Evolutionary conservation across 2,888 invertebrate species (phyloP).

Genomic region (Odontocolon sp.): DNA sequence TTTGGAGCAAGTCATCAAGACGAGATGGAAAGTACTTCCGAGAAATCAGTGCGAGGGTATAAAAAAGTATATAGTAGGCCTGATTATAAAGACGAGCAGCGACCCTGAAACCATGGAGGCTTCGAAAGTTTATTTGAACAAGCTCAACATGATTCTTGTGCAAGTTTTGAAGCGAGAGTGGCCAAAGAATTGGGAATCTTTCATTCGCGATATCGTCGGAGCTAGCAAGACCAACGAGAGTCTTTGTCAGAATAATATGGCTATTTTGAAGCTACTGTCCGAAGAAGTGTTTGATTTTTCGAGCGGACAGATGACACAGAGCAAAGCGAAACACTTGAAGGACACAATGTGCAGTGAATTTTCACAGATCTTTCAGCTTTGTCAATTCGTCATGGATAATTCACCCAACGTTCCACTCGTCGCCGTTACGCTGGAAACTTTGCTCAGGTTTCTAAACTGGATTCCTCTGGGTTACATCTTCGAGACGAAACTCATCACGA

Average conservation of each 20-base stretch:
- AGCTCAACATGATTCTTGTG: slow-evolving; percentile 99
- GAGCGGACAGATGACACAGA: slow-evolving; percentile 98
- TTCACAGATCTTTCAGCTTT: slow-evolving; percentile 98
- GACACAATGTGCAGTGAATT: slow-evolving; percentile 99
- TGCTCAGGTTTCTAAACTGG: slow-evolving; percentile 98
- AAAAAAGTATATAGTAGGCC: slow-evolving; percentile 98
- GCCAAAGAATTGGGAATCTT: slow-evolving; percentile 99
- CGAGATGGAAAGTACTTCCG: slow-evolving; percentile 99
- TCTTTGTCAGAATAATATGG: slow-evolving; percentile 99
- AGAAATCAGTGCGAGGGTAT: slow-evolving; percentile 99
- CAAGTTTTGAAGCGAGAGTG: slow-evolving; percentile 99
- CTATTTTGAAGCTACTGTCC: slow-evolving; percentile 97
- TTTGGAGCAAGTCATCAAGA: slow-evolving; percentile 99
- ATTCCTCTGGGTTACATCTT: slow-evolving; percentile 99
- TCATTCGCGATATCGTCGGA: slow-evolving; percentile 99
- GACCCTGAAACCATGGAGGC: slow-evolving; percentile 93
- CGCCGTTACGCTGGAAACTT: slow-evolving; percentile 96
- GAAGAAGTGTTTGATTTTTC: slow-evolving; percentile 99
- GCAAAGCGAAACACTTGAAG: slow-evolving; percentile 99
- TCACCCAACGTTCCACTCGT: slow-evolving; percentile 98
- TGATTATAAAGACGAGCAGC: slow-evolving; percentile 99
- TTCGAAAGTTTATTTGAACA: slow-evolving; percentile 98
- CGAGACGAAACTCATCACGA: slow-evolving; percentile 97
- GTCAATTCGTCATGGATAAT: slow-evolving; percentile 98
- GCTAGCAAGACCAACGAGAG: slow-evolving; percentile 99